Evolutionary conservation across 64 coral and sea anemone species (phyloP), one percentile per base, ranked within the genome.

Genomic region (Anthopleura sola): DNA sequence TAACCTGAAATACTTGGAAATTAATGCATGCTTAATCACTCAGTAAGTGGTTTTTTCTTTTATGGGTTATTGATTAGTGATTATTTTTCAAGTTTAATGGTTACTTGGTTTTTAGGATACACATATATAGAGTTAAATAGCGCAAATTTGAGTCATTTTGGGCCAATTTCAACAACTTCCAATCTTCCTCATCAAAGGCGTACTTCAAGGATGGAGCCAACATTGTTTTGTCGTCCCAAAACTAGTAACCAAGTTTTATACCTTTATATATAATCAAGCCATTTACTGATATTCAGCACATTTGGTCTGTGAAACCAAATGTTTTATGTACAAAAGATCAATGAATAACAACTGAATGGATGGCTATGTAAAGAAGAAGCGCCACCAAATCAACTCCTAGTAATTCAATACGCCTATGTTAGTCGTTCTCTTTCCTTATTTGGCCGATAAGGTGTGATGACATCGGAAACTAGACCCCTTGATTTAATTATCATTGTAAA

Each of bases 401-500:
- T 62, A 62, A 62, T 26, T 26, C 58, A 26, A n/a, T 62, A 62
- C 19, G 23, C 10, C 11, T 71, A 33, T 71, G 29, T 34, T 34
- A 32, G n/a, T 16, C 28, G 14, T 71, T 29, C 23, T 4, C 66
- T 34, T 71, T 71, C 76, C 20, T 79, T 48, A 47, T 48, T 79
- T 79, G 76, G 36, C 39, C 76, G 76, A 79, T 79, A 79, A 79
- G 76, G 34, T 79, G 76, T 44, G 76, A 79, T 38, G 76, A 48
- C 44, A 79, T 79, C 76, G 76, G 76, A 79, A 79, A 15, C 44
- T 46, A 24, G 76, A 47, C 34, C 21, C 38, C 21, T 79, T 23
- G 23, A 33, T 23, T 37, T 48, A 48, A 38, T 79, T 79, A 47
- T 29, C 76, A 79, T 79, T 44, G 76, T 38, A 79, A 79, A 79